Conservation (phyloP, 2,797 vertebrate genomes). For the Sphenopsis melanotis region DNA sequence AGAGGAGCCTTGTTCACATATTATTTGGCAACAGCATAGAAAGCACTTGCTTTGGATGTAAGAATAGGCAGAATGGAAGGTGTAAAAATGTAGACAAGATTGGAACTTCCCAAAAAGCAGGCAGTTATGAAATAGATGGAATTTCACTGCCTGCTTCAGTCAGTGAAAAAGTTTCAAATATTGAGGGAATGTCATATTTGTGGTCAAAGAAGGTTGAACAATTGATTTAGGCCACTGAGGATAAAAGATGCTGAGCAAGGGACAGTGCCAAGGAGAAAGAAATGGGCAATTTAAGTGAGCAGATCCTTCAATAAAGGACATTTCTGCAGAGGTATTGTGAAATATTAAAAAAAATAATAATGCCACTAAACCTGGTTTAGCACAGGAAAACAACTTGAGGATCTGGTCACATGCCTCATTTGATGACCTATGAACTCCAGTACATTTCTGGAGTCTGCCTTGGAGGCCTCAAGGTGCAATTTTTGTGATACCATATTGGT, state of each 20-base stretch:
- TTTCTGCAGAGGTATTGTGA: neutral
- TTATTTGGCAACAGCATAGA: neutral
- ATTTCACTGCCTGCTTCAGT: neutral
- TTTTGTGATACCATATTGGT: neutral
- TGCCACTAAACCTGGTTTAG: neutral
- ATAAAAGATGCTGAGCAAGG: neutral
- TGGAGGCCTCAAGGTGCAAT: neutral
- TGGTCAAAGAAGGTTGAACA: neutral
- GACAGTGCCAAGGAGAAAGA: neutral
- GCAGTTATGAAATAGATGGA: neutral
- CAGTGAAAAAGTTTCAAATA: neutral
- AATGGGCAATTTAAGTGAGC: neutral
- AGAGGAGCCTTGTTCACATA: neutral
- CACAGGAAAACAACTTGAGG: neutral
- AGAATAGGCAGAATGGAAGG: neutral
- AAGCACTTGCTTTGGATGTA: neutral
- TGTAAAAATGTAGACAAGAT: neutral
- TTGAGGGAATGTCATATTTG: neutral
- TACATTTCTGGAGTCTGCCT: neutral
- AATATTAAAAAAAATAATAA: neutral
- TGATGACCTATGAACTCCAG: neutral
- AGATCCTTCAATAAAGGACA: neutral
- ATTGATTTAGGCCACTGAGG: neutral
- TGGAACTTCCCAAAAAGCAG: neutral
- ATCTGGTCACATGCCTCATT: neutral